Percentiles rank a stretch among this genome's conserved stretches.
Conservation (phyloP, 2,113 vertebrate species). For the Chlorodrepanis virens region DNA sequence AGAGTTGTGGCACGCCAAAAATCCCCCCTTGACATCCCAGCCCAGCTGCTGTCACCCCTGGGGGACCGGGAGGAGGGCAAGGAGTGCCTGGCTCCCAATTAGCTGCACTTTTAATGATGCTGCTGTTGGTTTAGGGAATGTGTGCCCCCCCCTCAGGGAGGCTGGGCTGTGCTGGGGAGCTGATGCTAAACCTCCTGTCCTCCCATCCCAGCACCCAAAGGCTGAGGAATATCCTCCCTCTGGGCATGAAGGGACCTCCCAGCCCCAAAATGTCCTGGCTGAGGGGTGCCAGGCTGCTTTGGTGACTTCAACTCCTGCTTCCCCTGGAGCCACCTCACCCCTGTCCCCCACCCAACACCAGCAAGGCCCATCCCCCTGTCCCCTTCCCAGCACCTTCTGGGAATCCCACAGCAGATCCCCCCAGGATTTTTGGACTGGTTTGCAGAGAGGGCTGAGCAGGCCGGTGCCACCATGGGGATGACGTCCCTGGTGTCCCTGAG, state of each 20-base stretch:
- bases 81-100: neutral
- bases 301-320: neutral
- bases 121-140: neutral
- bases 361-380: neutral
- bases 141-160: neutral
- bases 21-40: fast-evolving
- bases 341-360: neutral
- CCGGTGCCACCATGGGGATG: fast-evolving
- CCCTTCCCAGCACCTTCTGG: neutral
- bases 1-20: neutral
- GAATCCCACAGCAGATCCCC: neutral
- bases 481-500: neutral
- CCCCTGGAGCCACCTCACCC: neutral
- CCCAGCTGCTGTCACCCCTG: neutral
- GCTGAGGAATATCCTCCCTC: neutral
- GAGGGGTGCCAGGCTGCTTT: neutral
- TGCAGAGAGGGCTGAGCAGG: neutral
- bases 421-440: fast-evolving
- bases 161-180: neutral
- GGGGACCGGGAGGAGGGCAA: neutral
- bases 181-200: neutral
- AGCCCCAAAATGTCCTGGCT: fast-evolving
- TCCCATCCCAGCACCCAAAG: neutral
- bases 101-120: neutral
- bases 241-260: neutral